phyloP scores from a whole-genome alignment of 2,888 invertebrate species.

The Rhagonycha lutea region DNA sequence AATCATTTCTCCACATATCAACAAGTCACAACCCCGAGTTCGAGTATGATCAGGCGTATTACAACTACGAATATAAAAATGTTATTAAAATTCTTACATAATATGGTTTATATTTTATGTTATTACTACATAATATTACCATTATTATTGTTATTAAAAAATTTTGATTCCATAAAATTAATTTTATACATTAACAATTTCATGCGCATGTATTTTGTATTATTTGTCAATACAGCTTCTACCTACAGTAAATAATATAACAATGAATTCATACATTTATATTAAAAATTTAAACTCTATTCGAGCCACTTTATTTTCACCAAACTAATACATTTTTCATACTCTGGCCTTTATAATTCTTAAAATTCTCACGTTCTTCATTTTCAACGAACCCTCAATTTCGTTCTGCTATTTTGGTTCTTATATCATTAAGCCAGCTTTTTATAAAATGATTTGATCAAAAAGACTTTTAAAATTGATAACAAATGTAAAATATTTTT shows the following conservation, averaged over 20 bases:
- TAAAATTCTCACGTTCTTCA: conserved; percentile 1
- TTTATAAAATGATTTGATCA: background rate
- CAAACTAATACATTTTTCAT: background rate
- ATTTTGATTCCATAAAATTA: no score
- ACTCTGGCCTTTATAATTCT: background rate
- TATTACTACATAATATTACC: no score
- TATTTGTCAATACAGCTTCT: background rate
- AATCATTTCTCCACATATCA: no score
- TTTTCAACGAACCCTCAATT: conserved; percentile 1
- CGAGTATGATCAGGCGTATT: no score
- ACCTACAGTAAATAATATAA: background rate
- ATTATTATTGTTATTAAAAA: no score
- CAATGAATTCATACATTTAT: background rate
- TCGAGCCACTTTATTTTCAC: background rate
- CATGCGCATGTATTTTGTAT: no score
- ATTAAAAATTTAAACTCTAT: background rate
- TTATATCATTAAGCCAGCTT: background rate
- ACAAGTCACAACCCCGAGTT: no score
- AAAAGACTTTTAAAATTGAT: background rate
- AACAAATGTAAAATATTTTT: background rate
- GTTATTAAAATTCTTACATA: no score
- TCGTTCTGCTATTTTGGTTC: background rate
- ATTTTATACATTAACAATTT: no score
- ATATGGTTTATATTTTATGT: no score
- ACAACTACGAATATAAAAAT: no score